These are phyloP conservation scores for Nanorana parkeri DNA, from an alignment of 2,113 vertebrate genomes.

Conservation along the genomic window DNA sequence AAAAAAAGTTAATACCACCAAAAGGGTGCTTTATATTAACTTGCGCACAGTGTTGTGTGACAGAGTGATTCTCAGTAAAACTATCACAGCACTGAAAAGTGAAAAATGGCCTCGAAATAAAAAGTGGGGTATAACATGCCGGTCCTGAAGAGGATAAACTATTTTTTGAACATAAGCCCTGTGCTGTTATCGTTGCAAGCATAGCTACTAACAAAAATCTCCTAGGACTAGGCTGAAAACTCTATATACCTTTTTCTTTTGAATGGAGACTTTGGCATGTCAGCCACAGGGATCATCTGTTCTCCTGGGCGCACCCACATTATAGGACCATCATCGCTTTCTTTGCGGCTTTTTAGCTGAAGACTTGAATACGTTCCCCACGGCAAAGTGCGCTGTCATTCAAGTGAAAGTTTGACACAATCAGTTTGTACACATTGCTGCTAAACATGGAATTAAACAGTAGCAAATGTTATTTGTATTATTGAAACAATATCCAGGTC, in stretches of 20 bases:
- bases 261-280: slow-evolving; percentile 99
- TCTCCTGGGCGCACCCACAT: slow-evolving; percentile 99
- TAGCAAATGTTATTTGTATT: background rate
- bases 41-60: too few species aligned
- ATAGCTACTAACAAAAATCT: background rate
- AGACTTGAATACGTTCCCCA: slow-evolving; percentile 95
- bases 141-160: too few species aligned
- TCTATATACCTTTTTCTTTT: slow-evolving; percentile 91
- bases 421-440: slow-evolving; percentile 21
- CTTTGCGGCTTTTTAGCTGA: slow-evolving; percentile 85
- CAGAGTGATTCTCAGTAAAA: too few species aligned
- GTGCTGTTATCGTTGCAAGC: background rate
- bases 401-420: slow-evolving; percentile 18
- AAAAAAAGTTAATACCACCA: too few species aligned
- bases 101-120: too few species aligned
- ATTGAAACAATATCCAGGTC: background rate
- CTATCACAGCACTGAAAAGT: too few species aligned
- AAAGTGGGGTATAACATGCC: too few species aligned
- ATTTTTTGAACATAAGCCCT: too few species aligned
- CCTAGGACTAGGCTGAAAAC: background rate
- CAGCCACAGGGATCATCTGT: slow-evolving; percentile 98
- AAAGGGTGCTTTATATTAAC: too few species aligned
- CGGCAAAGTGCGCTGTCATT: slow-evolving; percentile 87
- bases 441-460: slow-evolving; percentile 1
- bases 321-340: slow-evolving; percentile 96